Evolutionary conservation across 1,140 invertebrate genomes (phyloP), one percentile per base, ranked within the genome.

Genomic region (Magallana ariakensis): DNA sequence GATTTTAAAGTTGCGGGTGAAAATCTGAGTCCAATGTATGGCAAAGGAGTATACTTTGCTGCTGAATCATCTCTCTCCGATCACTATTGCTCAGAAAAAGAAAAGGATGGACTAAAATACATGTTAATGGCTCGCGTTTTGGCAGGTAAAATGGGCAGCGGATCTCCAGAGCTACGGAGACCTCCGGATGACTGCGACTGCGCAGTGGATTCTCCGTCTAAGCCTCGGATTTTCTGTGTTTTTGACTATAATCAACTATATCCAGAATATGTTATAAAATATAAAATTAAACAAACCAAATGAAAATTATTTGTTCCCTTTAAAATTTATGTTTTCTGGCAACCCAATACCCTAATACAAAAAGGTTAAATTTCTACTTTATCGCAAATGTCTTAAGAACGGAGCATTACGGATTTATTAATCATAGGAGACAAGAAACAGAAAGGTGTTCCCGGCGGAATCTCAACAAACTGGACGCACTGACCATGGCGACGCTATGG

Each of bases 221-320:
- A 85, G n/a, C 92, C 92, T 5, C 62, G 85, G 2, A 85, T 92
- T 26, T 92, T 87, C 85, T 90, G 92, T 16, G 84, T 92, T 26
- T 92, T 91, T 84, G 85, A 90, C 54, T 87, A 88, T 55, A 87
- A 87, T 58, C 92, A 92, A 80, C 86, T 85, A 60, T 92, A 92
- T 82, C 91, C 91, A 11, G 91, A 92, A 85, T 92, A 91, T 66
- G 56, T 92, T 13, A 90, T 92, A n/a, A 85, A 90, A 70, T 92
- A 92, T 58, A 58, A 60, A 83, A n/a, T 66, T 19, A 22, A 8
- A n/a, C 9, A 16, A 19, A 19, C 16, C n/a, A 66, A 70, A 26
- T 70, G 26, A 70, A 66, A 66, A 4, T 46, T 46, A 46, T 46
- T 4, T 46, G 33, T 46, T 46, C 33, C 33, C 33, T 46, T 46